These are phyloP conservation scores for Drosophila kambysellisi DNA, from an alignment of 2,888 invertebrate species.

Conservation along the genomic window DNA sequence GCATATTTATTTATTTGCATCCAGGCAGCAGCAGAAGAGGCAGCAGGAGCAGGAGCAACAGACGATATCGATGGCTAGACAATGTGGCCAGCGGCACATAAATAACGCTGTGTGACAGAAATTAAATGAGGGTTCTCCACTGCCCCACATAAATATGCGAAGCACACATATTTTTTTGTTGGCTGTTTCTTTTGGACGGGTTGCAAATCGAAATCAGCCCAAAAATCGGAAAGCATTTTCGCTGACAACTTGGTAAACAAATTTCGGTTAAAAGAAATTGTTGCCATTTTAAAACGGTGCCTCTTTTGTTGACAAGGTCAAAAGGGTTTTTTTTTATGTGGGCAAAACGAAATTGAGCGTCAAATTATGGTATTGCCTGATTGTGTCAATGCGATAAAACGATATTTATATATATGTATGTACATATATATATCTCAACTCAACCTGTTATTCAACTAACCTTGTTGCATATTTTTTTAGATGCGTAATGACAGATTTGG, in stretches of 20 bases:
- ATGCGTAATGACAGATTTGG: not conserved
- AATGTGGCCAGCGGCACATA: slow-evolving; percentile 63
- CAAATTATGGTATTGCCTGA: slow-evolving; percentile 66
- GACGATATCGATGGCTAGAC: slow-evolving; percentile 67
- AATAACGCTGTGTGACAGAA: slow-evolving; percentile 77
- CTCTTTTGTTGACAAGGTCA: slow-evolving; percentile 60
- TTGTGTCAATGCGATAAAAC: slow-evolving; percentile 41
- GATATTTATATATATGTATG: slow-evolving; percentile 15
- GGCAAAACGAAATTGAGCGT: slow-evolving; percentile 56
- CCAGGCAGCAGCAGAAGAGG: not conserved
- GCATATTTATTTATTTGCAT: slow-evolving; percentile 75
- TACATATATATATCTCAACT: not conserved
- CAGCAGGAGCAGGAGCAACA: not conserved
- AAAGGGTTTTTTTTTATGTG: slow-evolving; percentile 37
- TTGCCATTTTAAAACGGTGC: slow-evolving; percentile 35
- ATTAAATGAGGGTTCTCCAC: slow-evolving; percentile 72
- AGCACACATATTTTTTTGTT: slow-evolving; percentile 22
- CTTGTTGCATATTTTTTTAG: not conserved
- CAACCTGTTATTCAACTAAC: not conserved
- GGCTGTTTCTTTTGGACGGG: not conserved
- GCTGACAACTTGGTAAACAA: slow-evolving; percentile 76
- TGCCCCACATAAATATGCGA: slow-evolving; percentile 57
- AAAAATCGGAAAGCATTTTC: slow-evolving; percentile 53
- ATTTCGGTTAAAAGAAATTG: slow-evolving; percentile 47
- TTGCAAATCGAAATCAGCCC: slow-evolving; percentile 40